Evolutionary conservation across 2,797 vertebrate genomes (phyloP), one percentile per base, ranked within the genome.

Genomic region (Xyrichtys novacula): DNA sequence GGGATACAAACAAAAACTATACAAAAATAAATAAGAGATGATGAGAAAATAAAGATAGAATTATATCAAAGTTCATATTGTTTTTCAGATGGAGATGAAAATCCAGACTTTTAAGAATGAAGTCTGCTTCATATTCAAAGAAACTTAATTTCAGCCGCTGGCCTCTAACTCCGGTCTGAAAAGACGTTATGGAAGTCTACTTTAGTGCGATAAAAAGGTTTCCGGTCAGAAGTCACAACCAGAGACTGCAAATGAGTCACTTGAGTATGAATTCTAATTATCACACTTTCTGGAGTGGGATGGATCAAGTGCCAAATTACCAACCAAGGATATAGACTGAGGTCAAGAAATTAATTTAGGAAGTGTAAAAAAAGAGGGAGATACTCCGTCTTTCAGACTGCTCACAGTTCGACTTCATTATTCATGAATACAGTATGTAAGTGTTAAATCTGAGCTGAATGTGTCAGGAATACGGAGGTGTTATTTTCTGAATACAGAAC

Each of bases 241-340:
- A 89, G 64, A 64, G 68, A 74, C 57, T 60, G 81, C 76, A 87
- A 90, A 92, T 92, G 86, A 91, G 91, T 91, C 85, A 91, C 81
- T 80, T 68, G 71, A 80, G 85, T 87, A 87, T 85, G 76, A 86
- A 89, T 86, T 92, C 62, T 90, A 93, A 94, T 94, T 92, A 93
- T 90, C 78, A 87, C 81, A 66, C 77, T 78, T 85, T 84, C 77
- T 84, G 80, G 68, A 89, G 85, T 80, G 65, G 71, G 81, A 87
- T 88, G 87, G 89, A 90, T 81, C 84, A 81, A 71, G 83, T 78
- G 88, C 88, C 90, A 91, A 90, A 90, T 86, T 89, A 80, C 82
- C 61, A 86, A 89, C 83, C 84, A 78, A 89, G 84, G 81, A 87
- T 84, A 74, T 75, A 84, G 80, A 85, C 70, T 61, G 75, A 89